Conservation (phyloP, 2,797 vertebrate species). For the Thripadectes ignobilis region DNA sequence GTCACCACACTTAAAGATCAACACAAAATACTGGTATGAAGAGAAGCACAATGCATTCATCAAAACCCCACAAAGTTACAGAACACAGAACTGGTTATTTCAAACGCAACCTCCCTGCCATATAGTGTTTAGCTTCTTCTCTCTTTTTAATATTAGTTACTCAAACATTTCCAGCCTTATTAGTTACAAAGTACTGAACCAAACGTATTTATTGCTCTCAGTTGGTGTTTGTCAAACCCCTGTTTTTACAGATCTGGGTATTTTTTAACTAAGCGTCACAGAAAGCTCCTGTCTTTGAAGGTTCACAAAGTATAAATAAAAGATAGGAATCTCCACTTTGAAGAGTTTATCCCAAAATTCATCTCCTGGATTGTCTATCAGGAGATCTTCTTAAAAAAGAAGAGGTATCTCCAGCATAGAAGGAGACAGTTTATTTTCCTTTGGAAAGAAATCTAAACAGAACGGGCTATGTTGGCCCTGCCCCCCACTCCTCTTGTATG, state of each 20-base stretch:
- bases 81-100: background rate
- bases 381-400: background rate
- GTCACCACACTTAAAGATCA: background rate
- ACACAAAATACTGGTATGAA: background rate
- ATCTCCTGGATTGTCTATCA: background rate
- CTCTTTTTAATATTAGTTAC: background rate
- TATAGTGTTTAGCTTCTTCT: background rate
- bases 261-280: background rate
- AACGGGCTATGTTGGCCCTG: constrained; percentile 31
- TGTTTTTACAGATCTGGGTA: background rate
- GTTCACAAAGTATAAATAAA: background rate
- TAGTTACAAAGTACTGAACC: background rate
- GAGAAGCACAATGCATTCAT: background rate
- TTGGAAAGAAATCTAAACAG: constrained; percentile 61
- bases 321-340: background rate
- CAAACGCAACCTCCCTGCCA: background rate
- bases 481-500: constrained; percentile 28
- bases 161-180: background rate
- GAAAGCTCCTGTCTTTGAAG: background rate
- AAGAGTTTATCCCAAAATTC: background rate
- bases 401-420: background rate
- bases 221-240: background rate
- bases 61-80: background rate
- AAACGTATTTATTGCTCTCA: background rate
- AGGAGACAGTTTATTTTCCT: constrained; percentile 59